Base-by-base conservation (phyloP, 2,113 vertebrate genomes). In the Sceloporus tristichus region DNA sequence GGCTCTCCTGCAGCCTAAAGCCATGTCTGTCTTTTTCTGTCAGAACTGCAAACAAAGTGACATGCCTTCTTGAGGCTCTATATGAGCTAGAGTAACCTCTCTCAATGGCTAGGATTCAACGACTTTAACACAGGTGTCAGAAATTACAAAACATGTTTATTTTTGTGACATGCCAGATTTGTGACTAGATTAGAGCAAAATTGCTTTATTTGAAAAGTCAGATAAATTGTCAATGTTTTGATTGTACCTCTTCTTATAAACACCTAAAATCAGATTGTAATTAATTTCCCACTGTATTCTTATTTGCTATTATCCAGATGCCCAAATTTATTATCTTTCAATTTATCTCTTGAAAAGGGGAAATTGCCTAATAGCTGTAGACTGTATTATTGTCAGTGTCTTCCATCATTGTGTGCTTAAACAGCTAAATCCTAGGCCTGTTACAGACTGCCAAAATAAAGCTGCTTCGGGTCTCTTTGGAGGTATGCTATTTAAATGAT, bases 1-100 rank as follows among this genome's bases (percentile, higher is more conserved):
- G 71, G n/a, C 71, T 93, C 9, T 92, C 48, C 62, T 34, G 40
- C 89, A 92, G 92, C 94, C 92, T 85, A 91, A 84, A 93, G 87
- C 86, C 87, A n/a, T 10, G n/a, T 85, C 86, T 91, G 88, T 87
- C 84, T 89, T 80, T 84, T 90, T 40, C 75, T 85, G 80, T 89
- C 89, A 85, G 86, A 86, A 23, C 62, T 88, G 68, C 66, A 59
- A 82, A 62, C 34, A 6, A 29, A 83, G n/a, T 90, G 91, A 54
- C 40, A 29, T 6, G 23, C 53, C 86, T 86, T 82, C 86, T 91
- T 85, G 88, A 82, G 81, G 29, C 5, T 71, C 10, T 79, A 40
- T 77, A 82, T 86, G 78, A 42, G 56, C 54, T 68, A 79, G 80
- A 70, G 87, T 88, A 94, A 90, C 65, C 34, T 9, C 66, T 14